Conservation (phyloP, 2,113 vertebrate genomes). For the Pyxicephalus adspersus region DNA sequence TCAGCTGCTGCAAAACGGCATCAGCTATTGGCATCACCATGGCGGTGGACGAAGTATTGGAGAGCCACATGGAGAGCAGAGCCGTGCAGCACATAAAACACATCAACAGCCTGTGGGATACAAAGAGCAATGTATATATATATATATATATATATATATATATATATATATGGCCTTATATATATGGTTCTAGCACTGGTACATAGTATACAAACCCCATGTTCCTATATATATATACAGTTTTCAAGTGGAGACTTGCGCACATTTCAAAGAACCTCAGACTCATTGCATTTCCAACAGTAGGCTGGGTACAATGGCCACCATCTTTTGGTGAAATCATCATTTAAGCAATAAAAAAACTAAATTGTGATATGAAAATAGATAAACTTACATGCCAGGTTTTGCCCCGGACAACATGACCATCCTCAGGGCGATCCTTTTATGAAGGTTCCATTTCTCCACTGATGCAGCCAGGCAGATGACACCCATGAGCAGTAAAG, state of each 20-base stretch:
- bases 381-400: slow-evolving; percentile 89
- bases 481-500: slow-evolving; percentile 92
- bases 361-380: too few species aligned
- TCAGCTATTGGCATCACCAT: slow-evolving; percentile 99
- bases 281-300: too few species aligned
- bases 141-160: too few species aligned
- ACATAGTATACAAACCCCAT: too few species aligned
- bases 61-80: slow-evolving; percentile 97
- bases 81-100: slow-evolving; percentile 98
- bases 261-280: too few species aligned
- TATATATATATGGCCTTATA: too few species aligned
- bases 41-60: slow-evolving; percentile 96
- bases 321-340: too few species aligned
- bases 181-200: not conserved
- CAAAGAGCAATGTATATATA: not conserved
- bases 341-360: too few species aligned
- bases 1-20: slow-evolving; percentile 93
- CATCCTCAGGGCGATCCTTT: slow-evolving; percentile 93
- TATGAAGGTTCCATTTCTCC: slow-evolving; percentile 98
- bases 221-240: too few species aligned
- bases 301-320: too few species aligned
- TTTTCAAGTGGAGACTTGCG: too few species aligned
- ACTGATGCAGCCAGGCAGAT: slow-evolving; percentile 96
- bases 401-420: slow-evolving; percentile 96
- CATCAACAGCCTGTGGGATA: slow-evolving; percentile 84